These are phyloP conservation scores for Eira barbara DNA, from an alignment of 2,113 vertebrate species.

Conservation along the genomic window DNA sequence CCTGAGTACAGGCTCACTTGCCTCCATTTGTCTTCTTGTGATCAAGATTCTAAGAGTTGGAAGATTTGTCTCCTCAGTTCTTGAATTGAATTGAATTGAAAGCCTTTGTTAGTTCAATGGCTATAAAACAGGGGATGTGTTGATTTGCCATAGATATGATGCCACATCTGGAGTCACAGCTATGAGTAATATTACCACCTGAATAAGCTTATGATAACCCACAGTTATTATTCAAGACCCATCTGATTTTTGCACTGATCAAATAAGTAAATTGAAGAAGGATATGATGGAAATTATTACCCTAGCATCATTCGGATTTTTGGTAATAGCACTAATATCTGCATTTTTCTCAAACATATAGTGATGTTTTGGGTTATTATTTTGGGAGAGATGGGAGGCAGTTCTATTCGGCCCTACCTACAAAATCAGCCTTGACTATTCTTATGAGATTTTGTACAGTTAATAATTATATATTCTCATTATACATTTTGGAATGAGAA, in stretches of 20 bases:
- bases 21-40: background rate
- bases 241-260: background rate
- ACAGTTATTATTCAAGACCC: background rate
- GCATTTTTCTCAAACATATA: background rate
- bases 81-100: background rate
- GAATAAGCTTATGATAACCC: background rate
- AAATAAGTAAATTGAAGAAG: background rate
- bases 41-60: background rate
- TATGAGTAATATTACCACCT: background rate
- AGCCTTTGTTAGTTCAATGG: background rate
- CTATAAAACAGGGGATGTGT: background rate
- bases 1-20: background rate
- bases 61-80: background rate
- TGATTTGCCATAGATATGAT: background rate
- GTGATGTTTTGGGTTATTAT: background rate
- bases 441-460: background rate
- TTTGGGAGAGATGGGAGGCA: background rate
- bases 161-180: background rate
- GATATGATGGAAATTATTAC: background rate
- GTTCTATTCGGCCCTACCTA: background rate
- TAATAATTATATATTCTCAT: background rate
- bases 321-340: background rate
- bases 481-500: background rate
- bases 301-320: background rate
- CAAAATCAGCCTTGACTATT: background rate